phyloP scores from a whole-genome alignment of 2,113 vertebrate genomes.

The Mus pahari region DNA sequence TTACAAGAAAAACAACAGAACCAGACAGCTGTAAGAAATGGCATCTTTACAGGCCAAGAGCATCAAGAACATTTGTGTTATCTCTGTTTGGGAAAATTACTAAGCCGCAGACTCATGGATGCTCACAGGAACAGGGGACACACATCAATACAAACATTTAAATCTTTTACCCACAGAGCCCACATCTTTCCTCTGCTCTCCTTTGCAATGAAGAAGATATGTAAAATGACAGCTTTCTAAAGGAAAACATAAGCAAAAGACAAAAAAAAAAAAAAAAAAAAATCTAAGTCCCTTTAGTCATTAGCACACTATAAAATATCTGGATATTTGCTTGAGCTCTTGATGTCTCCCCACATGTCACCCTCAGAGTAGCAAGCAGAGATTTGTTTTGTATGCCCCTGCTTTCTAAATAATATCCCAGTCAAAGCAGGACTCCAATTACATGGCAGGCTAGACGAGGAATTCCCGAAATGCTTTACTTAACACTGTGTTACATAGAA shows the following conservation, averaged over 20 bases:
- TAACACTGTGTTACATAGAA: conserved; percentile 22
- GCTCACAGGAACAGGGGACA: background rate
- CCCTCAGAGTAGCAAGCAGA: background rate
- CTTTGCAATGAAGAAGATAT: conserved; percentile 26
- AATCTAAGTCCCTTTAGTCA: conserved; percentile 46
- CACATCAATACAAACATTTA: conserved; percentile 59
- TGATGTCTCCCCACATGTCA: background rate
- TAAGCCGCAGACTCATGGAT: background rate
- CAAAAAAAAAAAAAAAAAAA: conserved; percentile 38
- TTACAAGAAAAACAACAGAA: background rate
- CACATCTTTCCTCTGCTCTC: conserved; percentile 30
- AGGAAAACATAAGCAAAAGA: conserved; percentile 63
- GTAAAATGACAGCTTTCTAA: conserved; percentile 38
- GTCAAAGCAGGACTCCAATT: conserved; percentile 35
- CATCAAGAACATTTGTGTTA: background rate
- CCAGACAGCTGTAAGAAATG: background rate
- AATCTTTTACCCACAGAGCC: conserved; percentile 62
- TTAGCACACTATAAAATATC: conserved; percentile 39
- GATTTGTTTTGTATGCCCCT: background rate
- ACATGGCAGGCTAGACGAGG: conserved; percentile 19
- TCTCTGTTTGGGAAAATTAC: background rate
- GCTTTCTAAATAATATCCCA: conserved; percentile 46
- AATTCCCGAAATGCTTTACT: conserved; percentile 51
- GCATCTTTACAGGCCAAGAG: background rate
- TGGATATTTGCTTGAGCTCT: conserved; percentile 7